Evolutionary conservation across 2,797 vertebrate genomes (phyloP).

Genomic region (Intellagama lesueurii): DNA sequence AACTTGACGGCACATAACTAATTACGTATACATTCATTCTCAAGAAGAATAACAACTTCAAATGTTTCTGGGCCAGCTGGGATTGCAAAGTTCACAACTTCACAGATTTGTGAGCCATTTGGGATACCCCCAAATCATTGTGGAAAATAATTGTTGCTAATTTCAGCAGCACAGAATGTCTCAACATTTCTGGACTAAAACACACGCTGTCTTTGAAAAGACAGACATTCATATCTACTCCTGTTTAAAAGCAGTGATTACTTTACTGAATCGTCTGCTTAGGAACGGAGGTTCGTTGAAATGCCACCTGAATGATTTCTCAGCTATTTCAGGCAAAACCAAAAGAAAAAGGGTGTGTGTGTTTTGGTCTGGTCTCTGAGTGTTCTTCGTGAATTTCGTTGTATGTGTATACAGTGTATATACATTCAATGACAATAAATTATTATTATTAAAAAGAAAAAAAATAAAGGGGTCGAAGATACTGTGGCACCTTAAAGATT

Average conservation of each 20-base stretch:
- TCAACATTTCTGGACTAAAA: accelerated
- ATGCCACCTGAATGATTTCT: accelerated
- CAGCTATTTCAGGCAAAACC: background rate
- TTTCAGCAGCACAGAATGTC: background rate
- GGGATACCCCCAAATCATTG: no score
- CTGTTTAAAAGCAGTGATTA: background rate
- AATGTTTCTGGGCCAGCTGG: accelerated
- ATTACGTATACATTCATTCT: background rate
- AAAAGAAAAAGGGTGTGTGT: no score
- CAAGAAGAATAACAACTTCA: background rate
- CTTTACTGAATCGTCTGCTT: background rate
- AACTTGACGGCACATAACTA: no score
- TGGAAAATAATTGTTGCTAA: background rate
- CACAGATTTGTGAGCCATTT: background rate
- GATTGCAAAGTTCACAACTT: background rate
- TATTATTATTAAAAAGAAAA: no score
- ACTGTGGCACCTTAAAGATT: no score
- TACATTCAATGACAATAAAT: no score
- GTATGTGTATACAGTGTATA: no score
- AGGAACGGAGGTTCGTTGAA: background rate
- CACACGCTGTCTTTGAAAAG: background rate
- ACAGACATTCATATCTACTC: accelerated
- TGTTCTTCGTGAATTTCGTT: no score
- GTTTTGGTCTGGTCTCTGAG: no score
- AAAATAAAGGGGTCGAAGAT: no score